phyloP scores from a whole-genome alignment of 2,113 vertebrate genomes.

The Spheniscus mendiculus region DNA sequence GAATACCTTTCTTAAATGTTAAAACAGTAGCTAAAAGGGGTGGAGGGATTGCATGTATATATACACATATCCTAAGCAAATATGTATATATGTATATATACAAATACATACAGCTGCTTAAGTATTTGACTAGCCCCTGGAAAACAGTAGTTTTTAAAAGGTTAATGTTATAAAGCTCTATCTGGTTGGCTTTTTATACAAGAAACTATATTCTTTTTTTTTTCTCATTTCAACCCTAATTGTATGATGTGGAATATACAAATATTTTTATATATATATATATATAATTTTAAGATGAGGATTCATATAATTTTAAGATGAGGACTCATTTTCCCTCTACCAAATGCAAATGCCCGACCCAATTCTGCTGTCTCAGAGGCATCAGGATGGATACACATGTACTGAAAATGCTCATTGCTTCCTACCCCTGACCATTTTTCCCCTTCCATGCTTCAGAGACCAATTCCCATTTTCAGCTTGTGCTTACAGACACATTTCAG shows the following conservation, averaged over 20 bases:
- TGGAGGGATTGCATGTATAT: fast-evolving
- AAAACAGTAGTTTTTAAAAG: not conserved
- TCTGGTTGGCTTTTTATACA: not conserved
- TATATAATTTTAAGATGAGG: not conserved
- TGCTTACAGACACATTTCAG: not conserved
- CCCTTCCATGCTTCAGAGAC: not conserved
- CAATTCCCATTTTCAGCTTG: not conserved
- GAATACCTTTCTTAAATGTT: not conserved
- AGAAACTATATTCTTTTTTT: not conserved
- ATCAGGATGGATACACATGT: not conserved
- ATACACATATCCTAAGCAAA: not conserved
- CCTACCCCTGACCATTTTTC: not conserved
- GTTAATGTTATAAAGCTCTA: not conserved
- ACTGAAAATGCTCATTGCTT: not conserved
- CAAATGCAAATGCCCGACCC: not conserved
- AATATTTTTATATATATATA: not conserved
- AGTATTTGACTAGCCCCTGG: not conserved
- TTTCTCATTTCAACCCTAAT: not conserved
- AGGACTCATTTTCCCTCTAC: not conserved
- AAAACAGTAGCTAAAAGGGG: not conserved
- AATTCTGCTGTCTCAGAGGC: not conserved
- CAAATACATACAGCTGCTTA: not conserved
- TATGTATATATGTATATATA: too few relatives aligned
- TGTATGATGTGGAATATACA: not conserved
- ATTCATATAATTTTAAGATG: not conserved